Evolutionary conservation across 1,140 invertebrate genomes (phyloP).

Genomic region (Limonius californicus): DNA sequence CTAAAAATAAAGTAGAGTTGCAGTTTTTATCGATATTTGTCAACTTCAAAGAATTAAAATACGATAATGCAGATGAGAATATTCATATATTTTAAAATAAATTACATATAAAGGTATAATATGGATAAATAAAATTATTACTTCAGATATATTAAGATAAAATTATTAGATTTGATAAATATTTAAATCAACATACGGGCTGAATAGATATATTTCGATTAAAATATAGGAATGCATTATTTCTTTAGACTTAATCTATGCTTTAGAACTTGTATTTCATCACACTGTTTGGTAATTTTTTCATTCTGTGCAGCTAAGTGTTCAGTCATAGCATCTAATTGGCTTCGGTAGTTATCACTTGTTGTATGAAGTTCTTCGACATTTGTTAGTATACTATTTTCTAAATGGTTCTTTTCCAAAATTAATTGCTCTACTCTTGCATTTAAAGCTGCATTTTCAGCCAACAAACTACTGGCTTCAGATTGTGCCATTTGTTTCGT

Average conservation of each 20-base stretch:
- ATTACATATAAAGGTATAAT: no score
- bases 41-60: no score
- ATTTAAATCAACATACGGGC: background rate
- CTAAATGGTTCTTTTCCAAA: slow-evolving; percentile 37
- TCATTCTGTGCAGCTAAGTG: slow-evolving; percentile 90
- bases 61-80: no score
- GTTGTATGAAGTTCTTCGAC: slow-evolving; percentile 56
- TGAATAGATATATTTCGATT: background rate
- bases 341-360: slow-evolving; percentile 79
- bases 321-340: slow-evolving; percentile 86
- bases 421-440: slow-evolving; percentile 43
- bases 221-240: slow-evolving; percentile 24
- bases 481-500: slow-evolving; percentile 34
- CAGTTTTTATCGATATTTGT: no score
- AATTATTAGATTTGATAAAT: background rate
- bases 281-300: slow-evolving; percentile 74
- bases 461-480: slow-evolving; percentile 36
- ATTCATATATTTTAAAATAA: no score
- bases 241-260: slow-evolving; percentile 38
- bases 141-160: background rate
- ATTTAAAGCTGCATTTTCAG: slow-evolving; percentile 41
- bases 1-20: no score
- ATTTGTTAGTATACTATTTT: slow-evolving; percentile 45
- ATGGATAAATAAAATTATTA: no score
- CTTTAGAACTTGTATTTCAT: slow-evolving; percentile 60